Evolutionary conservation across 2,888 invertebrate genomes (phyloP), one percentile per base, ranked within the genome.

Genomic region (Nematopogon swammerdamellus): DNA sequence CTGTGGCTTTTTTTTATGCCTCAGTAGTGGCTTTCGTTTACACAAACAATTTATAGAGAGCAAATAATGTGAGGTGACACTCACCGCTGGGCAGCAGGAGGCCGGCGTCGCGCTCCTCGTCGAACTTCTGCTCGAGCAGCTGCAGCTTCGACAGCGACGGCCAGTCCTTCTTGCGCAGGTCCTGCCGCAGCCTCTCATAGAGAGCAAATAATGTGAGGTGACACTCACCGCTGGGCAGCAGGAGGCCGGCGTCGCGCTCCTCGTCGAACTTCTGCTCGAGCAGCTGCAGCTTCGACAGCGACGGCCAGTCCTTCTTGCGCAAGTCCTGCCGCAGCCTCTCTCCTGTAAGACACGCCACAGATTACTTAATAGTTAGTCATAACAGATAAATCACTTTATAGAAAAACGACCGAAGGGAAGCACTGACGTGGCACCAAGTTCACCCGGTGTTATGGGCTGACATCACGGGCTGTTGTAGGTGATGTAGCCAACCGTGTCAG

Each of bases 251-350:
- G 48, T 85, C 85, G 58, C 86, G 85, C 36, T 91, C 85, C 67
- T 95, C 94, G 71, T 96, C 95, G 67, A 96, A 96, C 65, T 89
- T 89, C 59, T 88, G 86, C 58, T 91, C 87, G 2, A 97, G 73
- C 16, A 85, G 75, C 0, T 80, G 77, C 59, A 88, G 62, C 65
- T 91, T 91, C 46, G 87, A 80, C n/a, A 87, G 83, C 1, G 91
- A 90, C 49, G 92, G 81, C 43, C 89, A 76, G 60, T 90, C 87
- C 61, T 93, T 92, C 66, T 88, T 89, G 61, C 88, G 85, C 55
- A 97, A 74, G 67, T 97, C 96, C 47, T 82, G 74, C 59, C 94
- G 74, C 54, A 97, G 79, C 66, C 90, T 85, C 64, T 97, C 97
- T n/a, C n/a, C n/a, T n/a, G n/a, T n/a, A n/a, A n/a, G n/a, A n/a